Evolutionary conservation across 2,888 invertebrate genomes (phyloP), one percentile per base, ranked within the genome.

Genomic region (Hedya salicella): DNA sequence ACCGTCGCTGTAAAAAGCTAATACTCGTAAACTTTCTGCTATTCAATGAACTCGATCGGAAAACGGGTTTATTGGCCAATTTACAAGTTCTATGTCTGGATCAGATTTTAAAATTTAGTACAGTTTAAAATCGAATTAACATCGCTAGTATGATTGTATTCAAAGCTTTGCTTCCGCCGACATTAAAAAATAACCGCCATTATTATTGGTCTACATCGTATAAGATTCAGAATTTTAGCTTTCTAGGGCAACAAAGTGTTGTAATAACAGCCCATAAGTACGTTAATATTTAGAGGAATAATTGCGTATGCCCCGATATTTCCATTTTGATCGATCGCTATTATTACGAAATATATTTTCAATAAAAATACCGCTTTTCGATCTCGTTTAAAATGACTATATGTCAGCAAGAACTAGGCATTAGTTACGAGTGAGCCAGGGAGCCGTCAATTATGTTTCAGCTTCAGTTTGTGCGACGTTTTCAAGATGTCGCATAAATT

Each of bases 401-500:
- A 32, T 30, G 19, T 57, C 25, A 32, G 30, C 19, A 44, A 19
- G 56, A 44, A 44, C 44, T 39, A n/a, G 65, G 36, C 52, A 25
- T 60, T 53, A 60, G 59, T 64, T 64, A 60, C 65, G 60, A 61
- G 32, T 16, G 48, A 62, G 21, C 46, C n/a, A 32, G 59, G 50
- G 16, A 13, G 36, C 65, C 53, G 60, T 66, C 52, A 40, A 61
- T 66, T 54, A 65, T 54, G 59, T 53, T 54, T 63, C 67, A 67
- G 52, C 32, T 63, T 46, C 42, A 32, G 44, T 64, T 59, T 50
- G 54, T 40, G 42, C 13, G 48, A 54, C 61, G 61, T 61, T 61
- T 66, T 54, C 66, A 66, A 65, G 53, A 54, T 66, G 66, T 61
- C 60, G 48, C 46, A 66, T 66, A 66, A 66, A 66, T 66, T 66